Evolutionary conservation across 2,888 invertebrate genomes (phyloP).

Genomic region (Nephrocerus scutellatus): DNA sequence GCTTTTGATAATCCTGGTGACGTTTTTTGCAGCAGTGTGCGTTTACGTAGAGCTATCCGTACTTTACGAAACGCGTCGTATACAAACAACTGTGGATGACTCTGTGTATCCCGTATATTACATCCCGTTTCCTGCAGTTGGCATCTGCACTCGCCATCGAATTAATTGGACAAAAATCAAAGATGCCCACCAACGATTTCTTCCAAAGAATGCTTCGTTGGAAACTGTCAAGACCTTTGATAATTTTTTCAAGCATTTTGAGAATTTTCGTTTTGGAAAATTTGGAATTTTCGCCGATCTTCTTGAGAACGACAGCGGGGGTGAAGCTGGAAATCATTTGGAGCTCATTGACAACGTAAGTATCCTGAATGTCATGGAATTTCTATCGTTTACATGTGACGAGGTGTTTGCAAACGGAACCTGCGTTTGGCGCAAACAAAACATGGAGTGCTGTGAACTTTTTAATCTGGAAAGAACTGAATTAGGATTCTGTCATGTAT

Average conservation of each 20-base stretch:
- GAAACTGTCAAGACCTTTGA: constrained; percentile 21
- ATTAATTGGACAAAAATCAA: constrained; percentile 33
- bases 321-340: constrained; percentile 19
- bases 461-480: constrained; percentile 48
- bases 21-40: constrained; percentile 28
- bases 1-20: constrained; percentile 33
- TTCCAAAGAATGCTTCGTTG: constrained; percentile 30
- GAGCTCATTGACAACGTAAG: constrained; percentile 31
- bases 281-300: constrained; percentile 22
- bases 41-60: constrained; percentile 34
- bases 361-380: constrained; percentile 30
- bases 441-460: constrained; percentile 47
- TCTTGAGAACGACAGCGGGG: constrained; percentile 26
- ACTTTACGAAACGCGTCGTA: constrained; percentile 30
- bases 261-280: constrained; percentile 26
- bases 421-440: constrained; percentile 47
- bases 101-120: constrained; percentile 36
- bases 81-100: constrained; percentile 39
- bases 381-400: constrained; percentile 32
- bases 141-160: constrained; percentile 37
- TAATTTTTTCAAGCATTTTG: constrained; percentile 33
- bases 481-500: constrained; percentile 48
- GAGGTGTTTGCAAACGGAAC: constrained; percentile 37
- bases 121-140: constrained; percentile 39
- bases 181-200: constrained; percentile 29